Evolutionary conservation across 2,888 invertebrate species (phyloP), one percentile per base, ranked within the genome.

Genomic region (Cantharis lateralis): DNA sequence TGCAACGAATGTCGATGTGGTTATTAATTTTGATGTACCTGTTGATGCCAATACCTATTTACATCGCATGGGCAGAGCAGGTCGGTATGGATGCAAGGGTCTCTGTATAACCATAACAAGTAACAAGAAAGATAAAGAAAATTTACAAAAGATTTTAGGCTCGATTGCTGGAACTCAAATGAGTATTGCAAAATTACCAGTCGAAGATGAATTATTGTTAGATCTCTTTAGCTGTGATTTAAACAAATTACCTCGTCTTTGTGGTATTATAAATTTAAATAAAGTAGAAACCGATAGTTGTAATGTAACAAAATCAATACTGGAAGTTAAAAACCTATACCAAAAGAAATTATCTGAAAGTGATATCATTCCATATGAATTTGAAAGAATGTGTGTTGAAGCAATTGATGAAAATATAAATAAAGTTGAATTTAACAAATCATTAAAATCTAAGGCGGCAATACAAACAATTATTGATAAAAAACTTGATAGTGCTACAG

Each of bases 41-140:
- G 85, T 85, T 79, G 94, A 95, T 84, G 90, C 92, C 81, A 93
- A 94, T 80, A 96, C 95, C 15, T 98, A 98, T 89, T 91, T 98
- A 79, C 99, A 99, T 89, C 91, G 99, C 84, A 97, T 98, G 86
- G 99, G 99, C 0, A 91, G 99, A 83, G 97, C 98, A 64, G 99
- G 99, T 0, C 91, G 99, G 78, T 99, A 94, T 90, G 99, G 98
- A 0, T 93, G 95, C 0, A 92, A 92, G 86, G 98, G 97, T 71
- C 91, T 92, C 75, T 94, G 95, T 24, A 91, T 98, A 13, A 94
- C 93, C 70, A 91, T 98, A 75, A 88, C 94, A 10, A 90, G 93
- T 82, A 90, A 91, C 70, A 93, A 93, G 7, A 89, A 90, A 72
- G 96, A 97, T 86, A 82, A 91, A 68, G 81, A 86, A 1, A 88